Evolutionary conservation across 2,797 vertebrate species (phyloP), one percentile per base, ranked within the genome.

Genomic region (Platalea minor): DNA sequence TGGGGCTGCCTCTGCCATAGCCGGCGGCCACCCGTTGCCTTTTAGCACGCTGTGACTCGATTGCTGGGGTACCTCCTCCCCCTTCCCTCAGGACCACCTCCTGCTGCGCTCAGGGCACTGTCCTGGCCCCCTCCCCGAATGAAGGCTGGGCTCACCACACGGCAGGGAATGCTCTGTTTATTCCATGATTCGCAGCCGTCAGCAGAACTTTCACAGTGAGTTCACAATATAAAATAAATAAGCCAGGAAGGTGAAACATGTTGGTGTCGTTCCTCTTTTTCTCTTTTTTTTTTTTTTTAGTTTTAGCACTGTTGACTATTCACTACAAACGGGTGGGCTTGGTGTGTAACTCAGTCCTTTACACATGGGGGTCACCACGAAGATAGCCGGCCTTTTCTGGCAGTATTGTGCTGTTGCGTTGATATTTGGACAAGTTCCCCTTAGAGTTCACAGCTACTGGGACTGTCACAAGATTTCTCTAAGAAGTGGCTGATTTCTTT

Each of bases 121-220:
- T 53, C 45, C n/a, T 93, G 3, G 7, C 26, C 23, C 50, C 25
- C 8, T 45, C 59, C 51, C 79, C 15, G 8, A 90, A 73, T n/a
- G 85, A 95, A 93, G 2, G 11, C 65, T 70, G 68, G 70, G 67
- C 60, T 91, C 75, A 94, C 41, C 73, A 76, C 45, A 10, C 7
- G 6, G 80, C 74, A 76, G 89, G 60, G 60, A 63, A 86, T 43
- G 37, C 73, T 96, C 77, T 72, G 24, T 92, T 95, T 96, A 87
- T 94, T 93, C 95, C 20, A 9, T 80, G 76, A 83, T 63, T 84
- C 0, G 13, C 50, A 74, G 83, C 85, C 8, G 1, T 33, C 78
- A 77, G 57, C 85, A 95, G 85, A 78, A 93, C 26, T 75, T 95
- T 48, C 91, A 88, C 88, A 88, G 35, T 37, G 61, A 80, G 59